A percentile compares a stretch with the other conserved stretches of the same genome.
Evolutionary conservation across 30 jellyfish, hydroid and myxozoan species (phyloP).

Genomic region (Hydra vulgaris): DNA sequence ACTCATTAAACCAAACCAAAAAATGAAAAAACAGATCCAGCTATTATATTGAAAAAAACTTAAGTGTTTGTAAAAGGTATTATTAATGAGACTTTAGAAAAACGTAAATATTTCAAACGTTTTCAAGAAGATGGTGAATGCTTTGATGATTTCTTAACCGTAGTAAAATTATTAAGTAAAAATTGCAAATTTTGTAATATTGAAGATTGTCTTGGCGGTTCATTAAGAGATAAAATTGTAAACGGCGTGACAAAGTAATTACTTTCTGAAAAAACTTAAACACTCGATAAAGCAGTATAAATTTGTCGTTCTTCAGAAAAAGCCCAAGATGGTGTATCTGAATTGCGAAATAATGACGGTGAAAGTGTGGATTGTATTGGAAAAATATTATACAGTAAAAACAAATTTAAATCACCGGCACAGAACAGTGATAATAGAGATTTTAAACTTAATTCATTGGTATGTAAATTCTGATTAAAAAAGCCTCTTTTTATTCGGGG

Average conservation of each 20-base stretch:
- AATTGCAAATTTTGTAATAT: too few relatives aligned
- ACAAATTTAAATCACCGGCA: not conserved
- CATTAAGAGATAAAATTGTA: too few relatives aligned
- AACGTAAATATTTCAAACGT: too few relatives aligned
- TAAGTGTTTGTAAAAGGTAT: too few relatives aligned
- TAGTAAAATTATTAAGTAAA: too few relatives aligned
- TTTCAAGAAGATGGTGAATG: too few relatives aligned
- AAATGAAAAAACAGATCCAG: too few relatives aligned
- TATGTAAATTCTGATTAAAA: not conserved
- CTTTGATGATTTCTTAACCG: too few relatives aligned
- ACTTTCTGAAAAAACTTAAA: not conserved
- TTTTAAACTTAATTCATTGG: not conserved
- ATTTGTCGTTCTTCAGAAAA: constrained; percentile 11
- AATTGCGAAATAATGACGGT: not conserved
- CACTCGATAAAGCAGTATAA: constrained; percentile 8
- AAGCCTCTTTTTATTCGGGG: not conserved
- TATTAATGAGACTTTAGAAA: too few relatives aligned
- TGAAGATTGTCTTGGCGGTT: too few relatives aligned
- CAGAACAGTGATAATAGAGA: not conserved
- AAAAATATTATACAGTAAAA: not conserved
- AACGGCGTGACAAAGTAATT: not conserved
- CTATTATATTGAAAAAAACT: too few relatives aligned
- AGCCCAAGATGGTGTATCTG: constrained; percentile 9
- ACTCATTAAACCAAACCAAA: too few relatives aligned
- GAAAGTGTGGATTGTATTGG: not conserved